Evolutionary conservation across 2,797 vertebrate genomes (phyloP).

Genomic region (Champsocephalus gunnari): DNA sequence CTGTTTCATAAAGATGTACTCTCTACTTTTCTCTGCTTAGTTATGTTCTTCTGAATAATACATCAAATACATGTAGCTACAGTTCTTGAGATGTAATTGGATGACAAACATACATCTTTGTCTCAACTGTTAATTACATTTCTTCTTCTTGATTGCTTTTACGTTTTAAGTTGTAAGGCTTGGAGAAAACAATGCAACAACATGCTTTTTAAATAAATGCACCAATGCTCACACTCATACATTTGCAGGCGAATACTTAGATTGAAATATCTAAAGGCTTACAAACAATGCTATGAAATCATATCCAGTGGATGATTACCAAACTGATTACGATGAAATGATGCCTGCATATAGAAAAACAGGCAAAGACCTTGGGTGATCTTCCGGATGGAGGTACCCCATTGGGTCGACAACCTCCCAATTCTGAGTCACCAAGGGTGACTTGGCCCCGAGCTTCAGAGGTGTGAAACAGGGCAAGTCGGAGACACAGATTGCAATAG

Average conservation of each 20-base stretch:
- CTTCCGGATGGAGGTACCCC: conserved; percentile 34
- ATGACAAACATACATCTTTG: conserved; percentile 22
- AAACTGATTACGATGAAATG: conserved; percentile 14
- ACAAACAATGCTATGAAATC: conserved; percentile 10
- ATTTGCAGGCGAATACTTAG: neutral
- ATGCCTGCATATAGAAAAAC: conserved; percentile 34
- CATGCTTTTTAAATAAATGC: no score
- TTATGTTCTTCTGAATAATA: conserved; percentile 20
- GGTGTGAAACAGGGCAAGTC: conserved; percentile 73
- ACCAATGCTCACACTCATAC: neutral
- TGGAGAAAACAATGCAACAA: neutral
- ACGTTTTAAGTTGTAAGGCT: conserved; percentile 14
- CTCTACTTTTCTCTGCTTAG: conserved; percentile 8
- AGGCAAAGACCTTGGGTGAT: conserved; percentile 50
- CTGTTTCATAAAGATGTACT: conserved; percentile 28
- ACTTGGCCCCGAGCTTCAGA: conserved; percentile 70
- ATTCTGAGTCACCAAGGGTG: conserved; percentile 59
- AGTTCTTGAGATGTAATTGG: conserved; percentile 32
- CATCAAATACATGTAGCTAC: conserved; percentile 34
- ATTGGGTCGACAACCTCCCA: conserved; percentile 43
- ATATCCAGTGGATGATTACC: conserved; percentile 19
- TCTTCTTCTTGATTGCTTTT: conserved; percentile 22
- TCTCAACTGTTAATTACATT: conserved; percentile 24
- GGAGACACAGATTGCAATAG: conserved; percentile 77
- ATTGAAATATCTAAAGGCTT: conserved; percentile 9